Evolutionary conservation across 2,113 vertebrate species (phyloP).

Genomic region (Centropus bengalensis): DNA sequence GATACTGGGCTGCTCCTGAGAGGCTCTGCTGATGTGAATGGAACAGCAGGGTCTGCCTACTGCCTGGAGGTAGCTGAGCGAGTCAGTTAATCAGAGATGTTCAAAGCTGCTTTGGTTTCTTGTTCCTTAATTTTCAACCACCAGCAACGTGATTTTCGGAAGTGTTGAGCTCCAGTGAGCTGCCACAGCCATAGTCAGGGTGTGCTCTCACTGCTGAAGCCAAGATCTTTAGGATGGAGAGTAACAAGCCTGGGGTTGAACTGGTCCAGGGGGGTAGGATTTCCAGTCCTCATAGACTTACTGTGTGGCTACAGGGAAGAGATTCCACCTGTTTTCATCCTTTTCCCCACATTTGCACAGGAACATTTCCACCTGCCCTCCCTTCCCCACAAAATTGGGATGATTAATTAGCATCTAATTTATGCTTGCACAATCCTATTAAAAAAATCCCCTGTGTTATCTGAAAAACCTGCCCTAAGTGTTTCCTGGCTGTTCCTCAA

Average conservation of each 20-base stretch:
- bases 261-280: background rate
- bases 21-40: background rate
- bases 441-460: background rate
- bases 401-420: constrained; percentile 41
- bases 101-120: background rate
- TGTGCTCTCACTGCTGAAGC: background rate
- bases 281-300: background rate
- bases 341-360: background rate
- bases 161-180: rapidly evolving
- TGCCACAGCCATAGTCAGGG: background rate
- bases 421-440: constrained; percentile 5
- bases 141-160: background rate
- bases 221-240: rapidly evolving
- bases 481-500: background rate
- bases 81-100: background rate
- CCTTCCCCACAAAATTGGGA: background rate
- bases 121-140: background rate
- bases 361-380: background rate
- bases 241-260: background rate
- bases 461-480: background rate
- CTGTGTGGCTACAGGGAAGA: background rate
- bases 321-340: background rate
- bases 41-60: background rate
- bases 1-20: background rate
- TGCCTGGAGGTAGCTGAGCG: background rate